Percentiles rank a stretch among this genome's conserved stretches.
phyloP scores from a whole-genome alignment of 2,888 invertebrate species.

The Entomobrya proxima region DNA sequence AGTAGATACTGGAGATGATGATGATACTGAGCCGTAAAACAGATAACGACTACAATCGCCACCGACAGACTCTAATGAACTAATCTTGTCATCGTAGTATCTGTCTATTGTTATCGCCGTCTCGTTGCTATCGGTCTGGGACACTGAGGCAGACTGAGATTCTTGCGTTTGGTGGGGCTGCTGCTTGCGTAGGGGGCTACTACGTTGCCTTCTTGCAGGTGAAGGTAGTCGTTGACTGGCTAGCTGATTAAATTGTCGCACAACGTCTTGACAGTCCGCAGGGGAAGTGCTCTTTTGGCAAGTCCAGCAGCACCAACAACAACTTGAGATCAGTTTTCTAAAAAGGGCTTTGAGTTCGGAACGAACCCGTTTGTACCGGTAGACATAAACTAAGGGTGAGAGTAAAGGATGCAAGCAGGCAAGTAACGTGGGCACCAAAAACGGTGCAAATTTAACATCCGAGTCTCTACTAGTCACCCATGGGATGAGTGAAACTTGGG shows the following conservation, averaged over 20 bases:
- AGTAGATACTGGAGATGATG: not conserved
- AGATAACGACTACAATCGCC: too few species aligned
- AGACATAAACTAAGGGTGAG: slow-evolving; percentile 72
- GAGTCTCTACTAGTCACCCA: too few species aligned
- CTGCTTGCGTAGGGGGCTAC: too few species aligned
- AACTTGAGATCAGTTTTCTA: slow-evolving; percentile 45
- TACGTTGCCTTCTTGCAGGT: too few species aligned
- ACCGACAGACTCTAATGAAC: too few species aligned
- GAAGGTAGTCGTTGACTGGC: not conserved
- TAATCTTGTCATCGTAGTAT: not conserved
- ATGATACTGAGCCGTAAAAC: not conserved
- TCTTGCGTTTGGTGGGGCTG: slow-evolving; percentile 10
- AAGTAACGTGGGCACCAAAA: slow-evolving; percentile 57
- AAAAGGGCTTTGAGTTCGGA: slow-evolving; percentile 41
- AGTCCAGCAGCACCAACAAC: not conserved
- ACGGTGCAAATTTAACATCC: not conserved
- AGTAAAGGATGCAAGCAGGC: slow-evolving; percentile 70
- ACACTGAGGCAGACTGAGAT: slow-evolving; percentile 33
- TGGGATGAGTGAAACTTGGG: not conserved
- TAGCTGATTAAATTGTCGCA: slow-evolving; percentile 42
- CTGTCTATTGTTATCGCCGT: not conserved
- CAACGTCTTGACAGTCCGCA: slow-evolving; percentile 6
- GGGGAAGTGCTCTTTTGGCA: not conserved
- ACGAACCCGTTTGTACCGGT: slow-evolving; percentile 72
- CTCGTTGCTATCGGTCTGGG: not conserved